These are phyloP conservation scores for Crambe crambe DNA, from an alignment of 37 sponge, comb jelly and placozoan genomes.

Conservation along the genomic window DNA sequence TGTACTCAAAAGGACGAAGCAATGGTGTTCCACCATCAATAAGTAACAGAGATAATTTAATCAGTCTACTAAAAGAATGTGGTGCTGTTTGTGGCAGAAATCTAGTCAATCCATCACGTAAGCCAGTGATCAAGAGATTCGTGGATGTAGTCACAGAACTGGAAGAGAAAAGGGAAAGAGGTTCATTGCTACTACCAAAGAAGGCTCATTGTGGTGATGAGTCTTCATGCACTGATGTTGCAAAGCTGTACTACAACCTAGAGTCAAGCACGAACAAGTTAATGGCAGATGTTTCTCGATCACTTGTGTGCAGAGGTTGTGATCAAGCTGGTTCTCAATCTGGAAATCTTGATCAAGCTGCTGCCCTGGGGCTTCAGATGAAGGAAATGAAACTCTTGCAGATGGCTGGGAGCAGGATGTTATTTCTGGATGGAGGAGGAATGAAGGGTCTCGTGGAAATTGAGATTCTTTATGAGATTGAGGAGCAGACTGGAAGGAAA, in stretches of 20 bases:
- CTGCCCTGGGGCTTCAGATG: slow-evolving; percentile 15
- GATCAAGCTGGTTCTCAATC: neutral
- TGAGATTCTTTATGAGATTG: slow-evolving; percentile 45
- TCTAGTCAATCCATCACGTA: neutral
- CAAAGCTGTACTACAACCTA: neutral
- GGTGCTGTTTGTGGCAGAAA: neutral
- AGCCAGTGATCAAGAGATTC: slow-evolving; percentile 2
- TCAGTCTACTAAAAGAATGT: neutral
- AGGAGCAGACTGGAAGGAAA: slow-evolving; percentile 47
- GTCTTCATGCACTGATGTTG: neutral
- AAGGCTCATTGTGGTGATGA: too few species aligned
- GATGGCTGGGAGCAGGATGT: slow-evolving; percentile 37
- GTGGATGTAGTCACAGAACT: neutral
- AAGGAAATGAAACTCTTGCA: slow-evolving; percentile 23
- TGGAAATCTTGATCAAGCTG: neutral
- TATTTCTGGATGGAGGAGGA: slow-evolving; percentile 68
- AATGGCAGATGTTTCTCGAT: neutral
- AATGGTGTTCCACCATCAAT: neutral
- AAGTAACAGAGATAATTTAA: neutral
- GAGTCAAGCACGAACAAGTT: slow-evolving; percentile 3
- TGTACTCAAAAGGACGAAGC: neutral
- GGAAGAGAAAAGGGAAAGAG: too few species aligned
- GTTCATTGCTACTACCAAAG: too few species aligned
- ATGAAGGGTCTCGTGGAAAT: slow-evolving; percentile 58
- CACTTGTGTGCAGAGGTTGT: too few species aligned